Conservation (phyloP, 2,113 vertebrate genomes). For the Xyrauchen texanus region DNA sequence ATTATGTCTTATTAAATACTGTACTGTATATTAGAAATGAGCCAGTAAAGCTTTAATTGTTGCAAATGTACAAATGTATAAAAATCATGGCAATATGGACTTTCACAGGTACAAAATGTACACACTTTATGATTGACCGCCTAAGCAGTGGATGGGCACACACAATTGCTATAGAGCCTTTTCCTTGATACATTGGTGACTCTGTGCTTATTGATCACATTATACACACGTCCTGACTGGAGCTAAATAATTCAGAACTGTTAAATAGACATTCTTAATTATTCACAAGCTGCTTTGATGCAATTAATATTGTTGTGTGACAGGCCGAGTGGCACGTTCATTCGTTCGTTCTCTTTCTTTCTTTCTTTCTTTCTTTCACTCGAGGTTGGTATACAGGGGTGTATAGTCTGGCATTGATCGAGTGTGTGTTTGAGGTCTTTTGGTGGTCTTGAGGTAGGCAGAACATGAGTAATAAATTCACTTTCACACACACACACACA, state of each 20-base stretch:
- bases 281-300: slow-evolving; percentile 76
- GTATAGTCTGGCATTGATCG: not conserved
- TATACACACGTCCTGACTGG: slow-evolving; percentile 73
- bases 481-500: too few species aligned
- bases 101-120: too few species aligned
- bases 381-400: not conserved
- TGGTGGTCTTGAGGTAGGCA: not conserved
- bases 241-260: slow-evolving; percentile 79
- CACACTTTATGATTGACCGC: not conserved
- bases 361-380: slow-evolving; percentile 32
- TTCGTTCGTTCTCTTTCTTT: slow-evolving; percentile 32
- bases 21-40: too few species aligned
- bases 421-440: not conserved
- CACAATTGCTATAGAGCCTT: slow-evolving; percentile 61
- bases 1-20: too few species aligned
- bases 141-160: not conserved
- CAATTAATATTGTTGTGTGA: slow-evolving; percentile 84
- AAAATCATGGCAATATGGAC: too few species aligned
- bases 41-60: too few species aligned
- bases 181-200: slow-evolving; percentile 74
- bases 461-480: too few species aligned
- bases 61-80: too few species aligned
- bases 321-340: slow-evolving; percentile 70
- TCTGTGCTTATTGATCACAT: slow-evolving; percentile 75
- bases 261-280: slow-evolving; percentile 82